Evolutionary conservation across 2,888 invertebrate species (phyloP).

Genomic region (Zaprionus obscuricornis): DNA sequence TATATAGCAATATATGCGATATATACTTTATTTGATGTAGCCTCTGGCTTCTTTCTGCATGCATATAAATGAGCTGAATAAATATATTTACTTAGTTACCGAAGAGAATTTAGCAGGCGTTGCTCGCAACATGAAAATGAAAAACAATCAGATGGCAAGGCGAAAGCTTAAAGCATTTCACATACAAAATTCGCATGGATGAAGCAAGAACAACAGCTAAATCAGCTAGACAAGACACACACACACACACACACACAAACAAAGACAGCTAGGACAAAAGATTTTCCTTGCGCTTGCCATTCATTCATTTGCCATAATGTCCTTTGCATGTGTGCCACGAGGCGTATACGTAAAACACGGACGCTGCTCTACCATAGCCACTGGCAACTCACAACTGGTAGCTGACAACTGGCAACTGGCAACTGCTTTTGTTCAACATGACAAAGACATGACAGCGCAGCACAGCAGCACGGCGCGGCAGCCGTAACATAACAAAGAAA

Average conservation of each 20-base stretch:
- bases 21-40: slow-evolving; percentile 22
- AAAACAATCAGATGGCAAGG: slow-evolving; percentile 69
- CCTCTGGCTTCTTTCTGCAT: slow-evolving; percentile 53
- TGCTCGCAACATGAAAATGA: slow-evolving; percentile 47
- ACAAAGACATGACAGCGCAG: slow-evolving; percentile 75
- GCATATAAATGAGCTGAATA: slow-evolving; percentile 65
- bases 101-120: slow-evolving; percentile 31
- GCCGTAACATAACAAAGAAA: slow-evolving; percentile 10
- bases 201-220: slow-evolving; percentile 8
- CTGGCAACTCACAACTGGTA: slow-evolving; percentile 27
- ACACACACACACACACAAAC: slow-evolving; percentile 4
- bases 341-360: slow-evolving; percentile 67
- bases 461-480: slow-evolving; percentile 18
- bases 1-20: slow-evolving; percentile 15
- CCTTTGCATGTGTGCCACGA: slow-evolving; percentile 61
- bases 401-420: too few relatives aligned
- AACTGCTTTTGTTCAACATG: slow-evolving; percentile 73
- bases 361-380: slow-evolving; percentile 32
- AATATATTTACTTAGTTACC: slow-evolving; percentile 32
- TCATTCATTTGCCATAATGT: slow-evolving; percentile 51
- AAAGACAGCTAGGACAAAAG: slow-evolving; percentile 64
- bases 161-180: slow-evolving; percentile 46
- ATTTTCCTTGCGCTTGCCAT: slow-evolving; percentile 58
- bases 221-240: slow-evolving; percentile 29
- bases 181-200: slow-evolving; percentile 43